These are phyloP conservation scores for Atopsyche davidsoni DNA, from an alignment of 1,140 invertebrate species.

Conservation along the genomic window DNA sequence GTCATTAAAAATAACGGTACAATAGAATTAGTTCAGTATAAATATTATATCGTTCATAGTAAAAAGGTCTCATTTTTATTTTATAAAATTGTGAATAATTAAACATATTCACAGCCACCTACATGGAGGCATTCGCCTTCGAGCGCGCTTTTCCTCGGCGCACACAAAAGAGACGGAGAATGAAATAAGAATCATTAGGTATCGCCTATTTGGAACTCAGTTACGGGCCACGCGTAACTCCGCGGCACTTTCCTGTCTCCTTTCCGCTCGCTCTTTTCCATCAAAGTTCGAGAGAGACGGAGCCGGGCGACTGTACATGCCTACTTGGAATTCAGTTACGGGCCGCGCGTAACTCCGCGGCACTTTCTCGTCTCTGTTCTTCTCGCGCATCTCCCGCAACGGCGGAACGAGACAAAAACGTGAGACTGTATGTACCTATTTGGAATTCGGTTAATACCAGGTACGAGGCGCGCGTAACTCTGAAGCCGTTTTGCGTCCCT, in stretches of 20 bases:
- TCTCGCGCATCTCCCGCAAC: neutral
- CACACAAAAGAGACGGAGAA: no score
- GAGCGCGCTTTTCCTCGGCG: no score
- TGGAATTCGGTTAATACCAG: conserved; percentile 29
- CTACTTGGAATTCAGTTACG: conserved; percentile 21
- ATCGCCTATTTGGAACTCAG: neutral
- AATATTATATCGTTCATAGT: no score
- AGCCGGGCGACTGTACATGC: no score
- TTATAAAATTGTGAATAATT: no score
- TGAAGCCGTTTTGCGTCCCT: conserved; percentile 17
- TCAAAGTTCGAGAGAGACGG: conserved; percentile 8
- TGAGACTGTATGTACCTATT: conserved; percentile 11
- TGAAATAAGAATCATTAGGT: no score
- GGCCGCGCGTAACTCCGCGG: conserved; percentile 12
- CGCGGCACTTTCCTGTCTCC: conserved; percentile 18
- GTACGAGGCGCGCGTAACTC: conserved; percentile 27
- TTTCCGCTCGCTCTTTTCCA: conserved; percentile 1
- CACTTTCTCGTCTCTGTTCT: conserved; percentile 5
- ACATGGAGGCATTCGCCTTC: no score
- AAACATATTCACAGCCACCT: no score
- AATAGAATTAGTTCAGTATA: no score
- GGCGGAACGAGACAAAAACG: conserved; percentile 1
- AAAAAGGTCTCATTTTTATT: no score
- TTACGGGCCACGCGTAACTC: conserved; percentile 18
- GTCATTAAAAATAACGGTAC: no score